A percentile compares a stretch with the other conserved stretches of the same genome.
Evolutionary conservation across 2,888 invertebrate species (phyloP).

Genomic region (Hemicrepidius hirtus): DNA sequence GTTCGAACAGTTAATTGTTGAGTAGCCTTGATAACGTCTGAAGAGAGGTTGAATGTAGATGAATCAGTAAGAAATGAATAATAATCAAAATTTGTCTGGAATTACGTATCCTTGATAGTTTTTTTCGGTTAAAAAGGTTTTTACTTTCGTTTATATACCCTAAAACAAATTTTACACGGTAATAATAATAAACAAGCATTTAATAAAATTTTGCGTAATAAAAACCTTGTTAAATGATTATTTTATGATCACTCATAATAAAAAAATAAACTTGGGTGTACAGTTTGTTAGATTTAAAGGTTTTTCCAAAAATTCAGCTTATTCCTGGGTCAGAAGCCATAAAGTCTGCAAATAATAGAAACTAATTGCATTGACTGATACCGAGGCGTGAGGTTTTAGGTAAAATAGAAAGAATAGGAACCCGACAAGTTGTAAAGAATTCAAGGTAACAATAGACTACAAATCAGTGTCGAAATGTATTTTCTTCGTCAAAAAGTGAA

Average conservation of each 20-base stretch:
- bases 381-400: slow-evolving; percentile 27
- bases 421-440: slow-evolving; percentile 18
- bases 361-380: slow-evolving; percentile 25
- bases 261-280: no score
- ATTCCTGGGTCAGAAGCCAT: not conserved
- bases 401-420: slow-evolving; percentile 5
- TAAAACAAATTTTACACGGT: no score
- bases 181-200: no score
- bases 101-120: not conserved
- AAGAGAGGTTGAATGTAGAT: slow-evolving; percentile 7
- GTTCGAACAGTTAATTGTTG: slow-evolving; percentile 25
- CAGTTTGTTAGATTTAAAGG: no score
- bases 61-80: slow-evolving; percentile 21
- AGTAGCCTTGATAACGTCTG: slow-evolving; percentile 27
- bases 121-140: no score
- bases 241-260: no score
- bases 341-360: slow-evolving; percentile 13
- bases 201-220: no score
- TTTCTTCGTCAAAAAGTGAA: no score
- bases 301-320: not conserved
- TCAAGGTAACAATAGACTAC: slow-evolving; percentile 10
- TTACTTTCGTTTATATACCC: no score
- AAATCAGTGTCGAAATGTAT: slow-evolving; percentile 1
- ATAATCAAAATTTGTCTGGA: not conserved
- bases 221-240: no score